phyloP scores from a whole-genome alignment of 2,888 invertebrate genomes.

The Spilarctia lutea region DNA sequence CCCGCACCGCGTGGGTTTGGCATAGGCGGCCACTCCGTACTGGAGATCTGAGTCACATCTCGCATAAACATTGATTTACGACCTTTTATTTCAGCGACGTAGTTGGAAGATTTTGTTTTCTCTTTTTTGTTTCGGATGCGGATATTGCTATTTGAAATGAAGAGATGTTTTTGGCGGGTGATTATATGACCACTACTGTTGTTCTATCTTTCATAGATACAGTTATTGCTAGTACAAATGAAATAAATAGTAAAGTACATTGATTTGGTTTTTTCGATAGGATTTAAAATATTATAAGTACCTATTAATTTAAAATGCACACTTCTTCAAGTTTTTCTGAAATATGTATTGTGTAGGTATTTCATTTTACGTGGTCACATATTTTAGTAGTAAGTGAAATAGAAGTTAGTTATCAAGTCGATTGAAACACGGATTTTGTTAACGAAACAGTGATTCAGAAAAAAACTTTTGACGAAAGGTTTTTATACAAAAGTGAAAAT shows the following conservation, averaged over 20 bases:
- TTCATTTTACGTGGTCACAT: neutral
- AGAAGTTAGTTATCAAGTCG: too few relatives aligned
- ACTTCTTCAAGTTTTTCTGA: neutral
- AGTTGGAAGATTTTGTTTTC: conserved; percentile 23
- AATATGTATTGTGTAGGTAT: neutral
- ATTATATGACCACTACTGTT: neutral
- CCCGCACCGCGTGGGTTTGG: conserved; percentile 56
- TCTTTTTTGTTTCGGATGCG: neutral
- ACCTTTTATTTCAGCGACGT: conserved; percentile 44
- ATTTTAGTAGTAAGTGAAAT: too few relatives aligned
- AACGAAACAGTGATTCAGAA: neutral
- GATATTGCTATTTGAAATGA: neutral
- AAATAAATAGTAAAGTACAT: neutral
- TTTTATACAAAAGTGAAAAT: too few relatives aligned
- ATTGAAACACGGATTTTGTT: neutral
- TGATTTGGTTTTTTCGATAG: neutral
- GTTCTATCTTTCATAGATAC: neutral
- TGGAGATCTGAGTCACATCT: conserved; percentile 51
- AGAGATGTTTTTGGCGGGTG: neutral
- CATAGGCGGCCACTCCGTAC: conserved; percentile 49
- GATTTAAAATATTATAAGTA: too few relatives aligned
- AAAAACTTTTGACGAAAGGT: too few relatives aligned
- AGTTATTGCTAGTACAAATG: neutral
- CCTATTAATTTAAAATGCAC: too few relatives aligned
- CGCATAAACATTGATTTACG: conserved; percentile 67